These are phyloP conservation scores for Lycophotia porphyrea DNA, from an alignment of 2,888 invertebrate genomes.

Conservation along the genomic window DNA sequence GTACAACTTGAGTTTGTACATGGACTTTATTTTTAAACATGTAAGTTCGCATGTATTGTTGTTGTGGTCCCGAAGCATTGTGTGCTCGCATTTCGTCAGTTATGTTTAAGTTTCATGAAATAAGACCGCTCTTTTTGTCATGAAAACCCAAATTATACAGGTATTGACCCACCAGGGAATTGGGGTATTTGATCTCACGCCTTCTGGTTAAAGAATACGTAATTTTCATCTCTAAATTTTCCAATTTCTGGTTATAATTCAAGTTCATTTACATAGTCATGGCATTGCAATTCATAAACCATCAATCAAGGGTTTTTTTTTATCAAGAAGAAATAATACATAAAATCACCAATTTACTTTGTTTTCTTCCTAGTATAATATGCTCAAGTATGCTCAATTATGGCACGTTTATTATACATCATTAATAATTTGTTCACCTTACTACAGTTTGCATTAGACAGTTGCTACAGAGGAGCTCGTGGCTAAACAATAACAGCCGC, in stretches of 20 bases:
- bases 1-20: background rate
- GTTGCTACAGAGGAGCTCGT: too few relatives aligned
- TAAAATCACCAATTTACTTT: background rate
- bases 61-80: too few relatives aligned
- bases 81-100: background rate
- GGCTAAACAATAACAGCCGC: too few relatives aligned
- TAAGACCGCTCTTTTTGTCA: too few relatives aligned
- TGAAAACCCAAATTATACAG: too few relatives aligned
- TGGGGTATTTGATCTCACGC: too few relatives aligned
- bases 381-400: background rate
- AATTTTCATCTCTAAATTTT: background rate
- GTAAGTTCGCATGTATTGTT: background rate
- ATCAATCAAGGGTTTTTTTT: conserved; percentile 15
- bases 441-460: too few relatives aligned
- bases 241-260: background rate
- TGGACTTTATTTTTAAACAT: background rate
- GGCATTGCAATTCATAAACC: background rate
- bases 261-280: background rate
- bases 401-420: background rate
- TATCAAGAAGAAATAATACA: background rate
- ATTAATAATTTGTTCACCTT: background rate
- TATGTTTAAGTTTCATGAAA: background rate
- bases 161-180: too few relatives aligned
- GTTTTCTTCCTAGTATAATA: background rate
- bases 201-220: background rate